A percentile compares a stretch with the other conserved stretches of the same genome.
phyloP scores from a whole-genome alignment of 2,797 vertebrate genomes.

The Neosilurus hyrtlii region DNA sequence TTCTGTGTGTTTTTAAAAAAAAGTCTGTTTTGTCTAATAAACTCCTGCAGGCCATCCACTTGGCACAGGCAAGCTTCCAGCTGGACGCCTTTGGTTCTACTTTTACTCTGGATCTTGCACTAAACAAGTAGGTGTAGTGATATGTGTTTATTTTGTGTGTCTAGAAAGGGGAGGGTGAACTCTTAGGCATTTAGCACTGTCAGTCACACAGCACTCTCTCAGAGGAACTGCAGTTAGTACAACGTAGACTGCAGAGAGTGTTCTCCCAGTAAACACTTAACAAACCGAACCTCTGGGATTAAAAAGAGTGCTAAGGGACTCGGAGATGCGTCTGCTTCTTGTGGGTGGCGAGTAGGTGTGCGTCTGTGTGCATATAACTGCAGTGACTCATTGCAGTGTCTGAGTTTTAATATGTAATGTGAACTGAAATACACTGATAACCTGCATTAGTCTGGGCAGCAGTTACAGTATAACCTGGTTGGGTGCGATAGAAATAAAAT shows the following conservation, averaged over 20 bases:
- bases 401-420: constrained; percentile 30
- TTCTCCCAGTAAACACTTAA: constrained; percentile 11
- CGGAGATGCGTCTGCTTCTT: constrained; percentile 7
- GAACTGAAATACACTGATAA: constrained; percentile 34
- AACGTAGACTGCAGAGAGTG: constrained; percentile 4
- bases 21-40: constrained; percentile 41
- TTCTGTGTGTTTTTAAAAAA: constrained; percentile 11
- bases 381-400: constrained; percentile 47
- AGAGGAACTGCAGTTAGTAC: constrained; percentile 8
- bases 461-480: neutral
- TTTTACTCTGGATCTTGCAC: constrained; percentile 81
- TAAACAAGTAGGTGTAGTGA: constrained; percentile 82
- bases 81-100: constrained; percentile 82
- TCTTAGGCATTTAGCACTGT: neutral
- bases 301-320: constrained; percentile 21
- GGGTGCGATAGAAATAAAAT: constrained; percentile 4
- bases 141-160: constrained; percentile 17
- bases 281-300: constrained; percentile 18
- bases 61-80: constrained; percentile 86
- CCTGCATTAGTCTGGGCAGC: constrained; percentile 29
- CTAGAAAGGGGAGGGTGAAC: neutral
- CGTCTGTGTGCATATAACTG: constrained; percentile 24
- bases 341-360: constrained; percentile 44
- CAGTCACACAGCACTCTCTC: constrained; percentile 1
- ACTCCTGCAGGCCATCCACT: constrained; percentile 74